Base-by-base conservation (phyloP, 1,140 invertebrate genomes). In the Diprion similis region DNA sequence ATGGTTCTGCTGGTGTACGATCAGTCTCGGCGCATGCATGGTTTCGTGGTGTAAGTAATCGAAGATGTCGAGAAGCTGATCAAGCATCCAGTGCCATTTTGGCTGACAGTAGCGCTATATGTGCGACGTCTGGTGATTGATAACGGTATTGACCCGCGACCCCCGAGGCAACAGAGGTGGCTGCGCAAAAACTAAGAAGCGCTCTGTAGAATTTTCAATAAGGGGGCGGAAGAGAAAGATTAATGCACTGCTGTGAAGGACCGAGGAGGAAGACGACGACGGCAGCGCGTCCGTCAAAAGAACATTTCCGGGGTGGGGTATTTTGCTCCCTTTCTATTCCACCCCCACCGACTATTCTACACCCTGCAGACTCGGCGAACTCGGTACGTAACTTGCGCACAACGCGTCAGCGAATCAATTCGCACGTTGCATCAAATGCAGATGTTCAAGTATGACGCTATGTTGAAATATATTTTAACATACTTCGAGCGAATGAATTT, bases 161-260 rank as follows among this genome's bases (percentile, higher is more conserved):
- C 51, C 51, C 51, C 24, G 11, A 59, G 51, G 51, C 51, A 59
- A 59, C 51, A 59, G 51, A 59, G 51, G 51, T 59, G 51, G 51
- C 51, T 59, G 51, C 51, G 80, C 75, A 83, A 83, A 83, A 83
- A 82, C 80, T 82, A 78, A 79, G 80, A 79, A 81, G 78, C 78
- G 80, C 78, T 79, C 79, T 80, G 81, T 82, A 83, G 81, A 83
- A 83, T 83, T 83, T 83, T 83, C 81, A 83, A 83, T 83, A 82
- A 83, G 81, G 77, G 65, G 66, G 59, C 79, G 78, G 79, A 81
- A 80, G 81, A 82, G 82, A 80, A 82, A 83, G 81, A 83, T 83
- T 83, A 83, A 83, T 83, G 81, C 80, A 83, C 82, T 78, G 80
- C 80, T 80, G 78, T 74, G 75, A 77, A 78, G 78, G 79, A 82